These are phyloP conservation scores for Danio jaintianensis DNA, from an alignment of 2,797 vertebrate genomes.

Conservation along the genomic window DNA sequence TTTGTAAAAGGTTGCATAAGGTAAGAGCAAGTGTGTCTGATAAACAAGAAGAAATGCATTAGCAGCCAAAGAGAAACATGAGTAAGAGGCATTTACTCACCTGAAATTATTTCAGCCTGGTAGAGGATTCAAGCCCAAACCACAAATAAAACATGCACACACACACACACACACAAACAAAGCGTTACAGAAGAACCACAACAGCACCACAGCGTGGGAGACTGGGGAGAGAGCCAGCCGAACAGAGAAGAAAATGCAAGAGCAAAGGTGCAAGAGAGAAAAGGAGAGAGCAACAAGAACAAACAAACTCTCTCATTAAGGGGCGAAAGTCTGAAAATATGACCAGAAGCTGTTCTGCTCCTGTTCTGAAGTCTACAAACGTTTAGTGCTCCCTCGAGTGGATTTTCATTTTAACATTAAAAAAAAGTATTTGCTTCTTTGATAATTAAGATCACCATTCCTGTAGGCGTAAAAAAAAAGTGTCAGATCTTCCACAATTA, in stretches of 20 bases:
- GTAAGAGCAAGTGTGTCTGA: slow-evolving; percentile 2
- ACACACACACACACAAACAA: slow-evolving; percentile 9
- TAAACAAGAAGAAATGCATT: slow-evolving; percentile 42
- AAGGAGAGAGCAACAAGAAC: slow-evolving; percentile 63
- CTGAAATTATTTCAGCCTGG: slow-evolving; percentile 12
- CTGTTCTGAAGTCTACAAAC: slow-evolving; percentile 4
- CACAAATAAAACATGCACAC: background rate
- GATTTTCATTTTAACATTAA: background rate
- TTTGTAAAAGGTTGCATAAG: slow-evolving; percentile 4
- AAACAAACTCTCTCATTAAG: slow-evolving; percentile 58
- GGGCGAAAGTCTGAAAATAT: slow-evolving; percentile 9
- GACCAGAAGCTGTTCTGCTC: background rate
- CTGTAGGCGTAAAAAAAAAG: background rate
- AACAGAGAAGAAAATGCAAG: background rate
- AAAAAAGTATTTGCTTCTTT: background rate
- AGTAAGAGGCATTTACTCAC: slow-evolving; percentile 9
- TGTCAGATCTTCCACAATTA: background rate
- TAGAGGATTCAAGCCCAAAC: background rate
- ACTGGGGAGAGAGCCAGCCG: slow-evolving; percentile 36
- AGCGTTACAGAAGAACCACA: slow-evolving; percentile 54
- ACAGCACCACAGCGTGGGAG: slow-evolving; percentile 52
- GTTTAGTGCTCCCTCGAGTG: background rate
- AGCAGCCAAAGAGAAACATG: slow-evolving; percentile 11
- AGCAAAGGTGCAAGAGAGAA: slow-evolving; percentile 58
- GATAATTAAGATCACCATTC: background rate